A percentile compares a stretch with the other conserved stretches of the same genome.
phyloP scores from a whole-genome alignment of 2,888 invertebrate genomes.

The Limnephilus lunatus region DNA sequence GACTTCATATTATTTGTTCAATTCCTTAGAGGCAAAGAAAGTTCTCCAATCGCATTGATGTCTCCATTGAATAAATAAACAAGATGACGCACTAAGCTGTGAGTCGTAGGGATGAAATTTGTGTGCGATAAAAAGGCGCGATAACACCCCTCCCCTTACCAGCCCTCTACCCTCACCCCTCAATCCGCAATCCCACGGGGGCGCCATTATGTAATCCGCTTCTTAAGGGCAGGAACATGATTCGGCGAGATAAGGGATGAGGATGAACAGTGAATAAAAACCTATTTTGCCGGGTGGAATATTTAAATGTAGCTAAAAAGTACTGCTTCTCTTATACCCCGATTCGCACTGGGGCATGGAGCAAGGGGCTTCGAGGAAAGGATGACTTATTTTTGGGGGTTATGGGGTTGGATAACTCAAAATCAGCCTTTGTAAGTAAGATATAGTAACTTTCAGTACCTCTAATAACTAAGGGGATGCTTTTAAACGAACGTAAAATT shows the following conservation, averaged over 20 bases:
- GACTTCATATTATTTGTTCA: not conserved
- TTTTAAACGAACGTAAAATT: not conserved
- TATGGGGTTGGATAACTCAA: not conserved
- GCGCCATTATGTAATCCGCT: slow-evolving; percentile 62
- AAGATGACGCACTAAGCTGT: slow-evolving; percentile 34
- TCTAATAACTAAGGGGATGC: too few species aligned
- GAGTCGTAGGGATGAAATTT: slow-evolving; percentile 52
- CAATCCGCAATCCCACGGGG: slow-evolving; percentile 47
- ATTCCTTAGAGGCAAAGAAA: not conserved
- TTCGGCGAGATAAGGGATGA: slow-evolving; percentile 55
- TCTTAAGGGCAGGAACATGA: slow-evolving; percentile 55
- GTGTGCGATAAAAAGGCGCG: slow-evolving; percentile 54
- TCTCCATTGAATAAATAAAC: slow-evolving; percentile 27
- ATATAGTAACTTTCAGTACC: not conserved
- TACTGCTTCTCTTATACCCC: not conserved
- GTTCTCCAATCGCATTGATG: slow-evolving; percentile 9
- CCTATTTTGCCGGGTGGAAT: slow-evolving; percentile 48
- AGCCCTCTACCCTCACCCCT: slow-evolving; percentile 28
- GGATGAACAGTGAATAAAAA: slow-evolving; percentile 57
- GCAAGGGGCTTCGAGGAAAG: not conserved
- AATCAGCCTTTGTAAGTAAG: not conserved
- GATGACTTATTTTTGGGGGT: not conserved
- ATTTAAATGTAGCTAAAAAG: slow-evolving; percentile 42
- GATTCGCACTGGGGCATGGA: not conserved
- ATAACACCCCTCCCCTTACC: slow-evolving; percentile 38